Evolutionary conservation across 2,797 vertebrate species (phyloP).

Genomic region (Tadarida brasiliensis): DNA sequence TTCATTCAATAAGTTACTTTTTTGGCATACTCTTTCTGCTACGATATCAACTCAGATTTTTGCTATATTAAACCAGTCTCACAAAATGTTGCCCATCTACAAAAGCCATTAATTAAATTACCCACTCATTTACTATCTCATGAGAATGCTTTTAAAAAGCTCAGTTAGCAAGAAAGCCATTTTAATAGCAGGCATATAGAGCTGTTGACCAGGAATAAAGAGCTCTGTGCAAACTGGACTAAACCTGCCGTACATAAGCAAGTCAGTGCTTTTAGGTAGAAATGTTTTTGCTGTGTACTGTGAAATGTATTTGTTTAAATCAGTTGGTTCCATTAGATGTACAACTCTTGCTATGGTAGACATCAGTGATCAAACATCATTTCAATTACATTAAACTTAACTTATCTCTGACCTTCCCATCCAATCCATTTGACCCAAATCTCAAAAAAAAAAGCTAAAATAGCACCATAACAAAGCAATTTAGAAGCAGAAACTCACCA

Average conservation of each 20-base stretch:
- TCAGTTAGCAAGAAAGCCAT: constrained; percentile 61
- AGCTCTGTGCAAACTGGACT: not conserved
- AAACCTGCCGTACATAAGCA: not conserved
- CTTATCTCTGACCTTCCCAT: not conserved
- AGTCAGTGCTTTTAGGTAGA: constrained; percentile 21
- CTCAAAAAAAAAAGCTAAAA: constrained; percentile 15
- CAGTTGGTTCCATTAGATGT: constrained; percentile 25
- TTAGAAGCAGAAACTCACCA: constrained; percentile 22
- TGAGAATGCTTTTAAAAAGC: constrained; percentile 44
- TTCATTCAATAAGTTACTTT: constrained; percentile 39
- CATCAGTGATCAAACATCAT: constrained; percentile 4
- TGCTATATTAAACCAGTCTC: not conserved
- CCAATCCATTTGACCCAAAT: not conserved
- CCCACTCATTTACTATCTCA: not conserved
- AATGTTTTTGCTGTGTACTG: constrained; percentile 31
- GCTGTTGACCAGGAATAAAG: not conserved
- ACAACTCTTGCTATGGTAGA: constrained; percentile 45
- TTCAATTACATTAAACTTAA: constrained; percentile 51
- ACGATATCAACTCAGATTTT: constrained; percentile 9
- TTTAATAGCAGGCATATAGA: constrained; percentile 10
- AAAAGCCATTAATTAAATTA: constrained; percentile 39
- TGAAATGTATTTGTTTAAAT: constrained; percentile 67
- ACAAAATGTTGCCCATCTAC: constrained; percentile 5
- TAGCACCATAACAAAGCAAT: constrained; percentile 20
- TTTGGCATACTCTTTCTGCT: not conserved